Conservation (phyloP, 1,140 invertebrate species). For the Scaptomyza graminum region DNA sequence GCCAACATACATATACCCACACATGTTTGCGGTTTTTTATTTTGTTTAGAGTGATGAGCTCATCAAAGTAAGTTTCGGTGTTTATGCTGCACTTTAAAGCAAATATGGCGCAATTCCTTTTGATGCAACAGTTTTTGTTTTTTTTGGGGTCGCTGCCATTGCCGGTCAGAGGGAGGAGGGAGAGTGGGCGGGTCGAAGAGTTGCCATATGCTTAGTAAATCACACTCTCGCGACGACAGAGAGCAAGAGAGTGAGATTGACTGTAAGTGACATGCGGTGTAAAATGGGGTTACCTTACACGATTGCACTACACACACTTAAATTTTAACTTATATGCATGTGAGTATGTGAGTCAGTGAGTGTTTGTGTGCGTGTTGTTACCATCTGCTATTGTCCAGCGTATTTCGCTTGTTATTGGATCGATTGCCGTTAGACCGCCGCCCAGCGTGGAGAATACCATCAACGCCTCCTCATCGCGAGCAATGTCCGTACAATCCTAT, state of each 20-base stretch:
- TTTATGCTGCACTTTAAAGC: slow-evolving; percentile 53
- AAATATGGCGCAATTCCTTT: slow-evolving; percentile 30
- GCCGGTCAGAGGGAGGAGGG: slow-evolving; percentile 14
- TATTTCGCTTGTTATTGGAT: slow-evolving; percentile 91
- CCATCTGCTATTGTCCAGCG: slow-evolving; percentile 96
- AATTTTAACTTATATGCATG: slow-evolving; percentile 21
- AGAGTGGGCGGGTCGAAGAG: background rate
- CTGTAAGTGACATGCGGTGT: slow-evolving; percentile 19
- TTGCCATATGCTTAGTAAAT: slow-evolving; percentile 43
- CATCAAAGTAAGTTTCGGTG: slow-evolving; percentile 28
- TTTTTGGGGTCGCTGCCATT: slow-evolving; percentile 4
- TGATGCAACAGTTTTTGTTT: slow-evolving; percentile 45
- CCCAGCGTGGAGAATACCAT: slow-evolving; percentile 96
- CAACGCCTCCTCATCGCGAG: slow-evolving; percentile 88
- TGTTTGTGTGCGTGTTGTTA: slow-evolving; percentile 83
- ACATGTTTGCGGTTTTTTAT: slow-evolving; percentile 18
- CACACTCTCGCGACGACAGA: slow-evolving; percentile 13
- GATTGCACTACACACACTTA: slow-evolving; percentile 19
- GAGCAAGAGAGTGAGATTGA: slow-evolving; percentile 4
- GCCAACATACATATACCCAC: slow-evolving; percentile 3
- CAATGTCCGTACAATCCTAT: slow-evolving; percentile 87
- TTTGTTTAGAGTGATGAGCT: slow-evolving; percentile 46
- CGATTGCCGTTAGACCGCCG: slow-evolving; percentile 94
- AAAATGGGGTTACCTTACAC: slow-evolving; percentile 42
- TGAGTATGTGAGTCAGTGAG: background rate